These are phyloP conservation scores for Diorhabda elongata DNA, from an alignment of 1,140 invertebrate genomes.

Conservation along the genomic window DNA sequence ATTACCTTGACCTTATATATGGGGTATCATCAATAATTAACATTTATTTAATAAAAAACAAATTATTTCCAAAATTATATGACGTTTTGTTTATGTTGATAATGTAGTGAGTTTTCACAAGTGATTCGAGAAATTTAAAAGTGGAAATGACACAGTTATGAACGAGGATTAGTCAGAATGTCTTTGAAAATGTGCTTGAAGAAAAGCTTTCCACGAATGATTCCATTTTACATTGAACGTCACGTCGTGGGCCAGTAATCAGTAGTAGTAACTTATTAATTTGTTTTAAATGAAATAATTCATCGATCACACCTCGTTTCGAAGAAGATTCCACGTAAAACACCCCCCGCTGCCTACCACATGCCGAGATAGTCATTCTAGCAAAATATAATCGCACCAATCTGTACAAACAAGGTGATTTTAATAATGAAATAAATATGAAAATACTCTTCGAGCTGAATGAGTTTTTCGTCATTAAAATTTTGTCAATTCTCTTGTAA, in stretches of 20 bases:
- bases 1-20: too few species aligned
- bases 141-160: neutral
- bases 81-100: too few species aligned
- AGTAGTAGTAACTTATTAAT: neutral
- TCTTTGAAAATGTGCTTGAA: neutral
- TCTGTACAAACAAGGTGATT: constrained; percentile 33
- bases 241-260: neutral
- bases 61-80: too few species aligned
- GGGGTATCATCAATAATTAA: too few species aligned
- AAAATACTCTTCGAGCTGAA: too few species aligned
- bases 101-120: too few species aligned
- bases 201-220: neutral
- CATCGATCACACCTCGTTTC: neutral
- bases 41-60: too few species aligned
- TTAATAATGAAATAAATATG: constrained; percentile 17
- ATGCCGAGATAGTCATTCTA: constrained; percentile 28
- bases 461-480: too few species aligned
- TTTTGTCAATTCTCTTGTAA: constrained; percentile 19
- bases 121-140: too few species aligned
- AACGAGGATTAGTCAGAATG: neutral
- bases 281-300: too few species aligned
- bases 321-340: constrained; percentile 22
- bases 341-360: constrained; percentile 31
- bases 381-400: constrained; percentile 29
- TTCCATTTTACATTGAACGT: neutral